These are phyloP conservation scores for Corythornis leucogaster DNA, from an alignment of 2,797 vertebrate species.

Conservation along the genomic window DNA sequence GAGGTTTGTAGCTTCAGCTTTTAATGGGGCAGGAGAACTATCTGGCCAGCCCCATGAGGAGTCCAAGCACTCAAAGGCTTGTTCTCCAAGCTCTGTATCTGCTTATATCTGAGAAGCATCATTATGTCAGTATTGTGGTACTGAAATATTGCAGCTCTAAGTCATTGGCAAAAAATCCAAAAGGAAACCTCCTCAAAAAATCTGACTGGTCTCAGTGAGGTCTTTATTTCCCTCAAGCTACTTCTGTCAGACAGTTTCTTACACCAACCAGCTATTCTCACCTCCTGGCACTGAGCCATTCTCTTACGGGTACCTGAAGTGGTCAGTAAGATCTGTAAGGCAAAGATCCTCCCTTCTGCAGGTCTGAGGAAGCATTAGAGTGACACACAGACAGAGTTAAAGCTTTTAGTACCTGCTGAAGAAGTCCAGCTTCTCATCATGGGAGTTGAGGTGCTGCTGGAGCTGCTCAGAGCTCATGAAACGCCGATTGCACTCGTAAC, in stretches of 20 bases:
- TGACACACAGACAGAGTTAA: not conserved
- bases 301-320: not conserved
- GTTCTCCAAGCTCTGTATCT: not conserved
- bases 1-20: not conserved
- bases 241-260: not conserved
- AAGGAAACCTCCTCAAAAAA: not conserved
- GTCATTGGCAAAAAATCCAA: not conserved
- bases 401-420: slow-evolving; percentile 85
- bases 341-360: not conserved
- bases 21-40: not conserved
- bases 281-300: not conserved
- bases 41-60: not conserved
- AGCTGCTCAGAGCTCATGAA: slow-evolving; percentile 97
- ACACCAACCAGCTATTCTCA: not conserved
- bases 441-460: slow-evolving; percentile 97
- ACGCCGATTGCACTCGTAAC: slow-evolving; percentile 95
- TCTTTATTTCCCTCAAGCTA: not conserved
- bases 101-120: not conserved
- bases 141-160: not conserved
- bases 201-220: not conserved
- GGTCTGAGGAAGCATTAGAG: not conserved
- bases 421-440: slow-evolving; percentile 94
- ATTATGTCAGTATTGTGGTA: not conserved
- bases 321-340: not conserved
- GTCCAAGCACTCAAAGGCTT: not conserved